Base-by-base conservation (phyloP, 2,113 vertebrate species). In the Protobothrops flavoviridis region DNA sequence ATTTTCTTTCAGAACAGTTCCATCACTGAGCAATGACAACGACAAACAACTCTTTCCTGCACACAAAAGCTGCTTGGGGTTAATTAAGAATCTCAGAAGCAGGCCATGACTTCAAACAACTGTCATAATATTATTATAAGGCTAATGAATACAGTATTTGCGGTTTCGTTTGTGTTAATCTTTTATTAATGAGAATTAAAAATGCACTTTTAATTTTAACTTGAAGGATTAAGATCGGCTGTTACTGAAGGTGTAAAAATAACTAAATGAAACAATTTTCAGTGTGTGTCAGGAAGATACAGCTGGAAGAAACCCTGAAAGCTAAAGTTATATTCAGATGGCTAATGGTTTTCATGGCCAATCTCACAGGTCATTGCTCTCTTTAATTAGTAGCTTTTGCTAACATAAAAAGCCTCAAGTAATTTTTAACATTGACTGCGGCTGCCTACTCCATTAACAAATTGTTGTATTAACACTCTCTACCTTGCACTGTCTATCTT, bases 341-440 rank as follows among this genome's bases (percentile, higher is more conserved):
- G 85, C 53, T 95, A 96, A 95, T 85, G 10, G 57, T 95, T 95
- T 96, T 94, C 93, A 95, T 39, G 29, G 89, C 87, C 92, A 96
- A 96, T 96, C 90, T 96, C 94, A 95, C 56, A 92, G 90, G 93
- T 91, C 95, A 85, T 92, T 94, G 69, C 69, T 94, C 94, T 85
- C 91, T 96, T 96, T 96, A 95, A 95, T 96, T 96, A 96, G 85
- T 87, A 95, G 85, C 52, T 95, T 96, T 95, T 96, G 61, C 85
- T 92, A 95, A 95, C 85, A 92, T 94, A 96, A 95, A 95, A 95
- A 90, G 13, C n/a, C 61, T 95, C 53, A 94, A 95, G 55, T 94
- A 55, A 96, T 94, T 97, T 97, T 97, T 95, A 97, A 96, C 92
- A 93, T 87, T 87, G 50, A 96, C 95, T 92, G 94, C 81, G 96